These are phyloP conservation scores for Leuciscus waleckii DNA, from an alignment of 2,797 vertebrate species.

Conservation along the genomic window DNA sequence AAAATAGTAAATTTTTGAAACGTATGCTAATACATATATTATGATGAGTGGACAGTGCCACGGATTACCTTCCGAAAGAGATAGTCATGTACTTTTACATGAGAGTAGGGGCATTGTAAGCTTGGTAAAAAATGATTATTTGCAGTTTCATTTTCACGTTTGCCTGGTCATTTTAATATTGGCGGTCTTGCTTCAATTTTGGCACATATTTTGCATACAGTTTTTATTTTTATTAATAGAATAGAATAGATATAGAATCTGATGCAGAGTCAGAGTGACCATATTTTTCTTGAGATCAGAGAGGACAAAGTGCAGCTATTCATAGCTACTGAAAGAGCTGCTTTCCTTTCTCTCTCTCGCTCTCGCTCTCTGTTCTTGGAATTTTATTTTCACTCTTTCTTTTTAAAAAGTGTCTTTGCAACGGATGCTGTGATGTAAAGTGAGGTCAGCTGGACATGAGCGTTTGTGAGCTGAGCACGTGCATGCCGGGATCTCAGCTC, in stretches of 20 bases:
- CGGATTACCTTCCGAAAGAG: neutral
- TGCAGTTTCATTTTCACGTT: neutral
- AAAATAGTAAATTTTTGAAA: neutral
- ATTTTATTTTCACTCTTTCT: neutral
- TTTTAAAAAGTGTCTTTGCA: slow-evolving; percentile 49
- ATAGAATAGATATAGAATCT: no score
- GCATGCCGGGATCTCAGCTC: neutral
- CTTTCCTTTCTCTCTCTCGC: slow-evolving; percentile 1
- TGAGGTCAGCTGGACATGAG: slow-evolving; percentile 25
- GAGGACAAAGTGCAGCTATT: slow-evolving; percentile 53
- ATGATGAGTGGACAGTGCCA: neutral
- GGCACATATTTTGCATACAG: neutral
- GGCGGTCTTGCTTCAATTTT: neutral
- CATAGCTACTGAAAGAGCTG: slow-evolving; percentile 44
- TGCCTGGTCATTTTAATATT: neutral
- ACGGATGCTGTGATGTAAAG: slow-evolving; percentile 40
- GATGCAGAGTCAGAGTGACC: slow-evolving; percentile 24
- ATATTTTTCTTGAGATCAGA: slow-evolving; percentile 39
- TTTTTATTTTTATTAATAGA: no score
- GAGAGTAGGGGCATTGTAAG: no score
- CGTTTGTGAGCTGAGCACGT: neutral
- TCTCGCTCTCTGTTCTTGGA: neutral
- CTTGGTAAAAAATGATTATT: neutral
- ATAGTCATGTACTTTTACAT: no score
- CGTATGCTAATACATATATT: neutral